Evolutionary conservation across 2,113 vertebrate genomes (phyloP).

Genomic region (Neogobius melanostomus): DNA sequence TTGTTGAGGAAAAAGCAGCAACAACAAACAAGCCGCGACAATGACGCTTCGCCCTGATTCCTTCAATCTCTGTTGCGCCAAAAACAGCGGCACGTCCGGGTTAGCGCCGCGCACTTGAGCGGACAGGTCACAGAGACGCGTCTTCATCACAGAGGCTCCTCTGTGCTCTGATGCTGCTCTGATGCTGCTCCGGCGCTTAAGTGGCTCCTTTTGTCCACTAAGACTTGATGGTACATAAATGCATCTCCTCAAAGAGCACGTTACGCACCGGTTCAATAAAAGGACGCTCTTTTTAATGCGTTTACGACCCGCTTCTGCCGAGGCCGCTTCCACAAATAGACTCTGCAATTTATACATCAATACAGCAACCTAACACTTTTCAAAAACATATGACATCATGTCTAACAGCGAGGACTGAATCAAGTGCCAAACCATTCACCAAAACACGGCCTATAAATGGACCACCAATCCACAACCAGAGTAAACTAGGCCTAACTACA

Average conservation of each 20-base stretch:
- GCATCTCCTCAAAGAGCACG: background rate
- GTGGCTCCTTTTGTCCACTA: background rate
- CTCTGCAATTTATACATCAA: background rate
- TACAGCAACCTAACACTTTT: background rate
- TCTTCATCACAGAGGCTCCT: background rate
- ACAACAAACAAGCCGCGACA: slow-evolving; percentile 40
- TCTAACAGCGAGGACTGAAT: background rate
- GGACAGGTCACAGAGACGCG: background rate
- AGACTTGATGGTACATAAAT: background rate
- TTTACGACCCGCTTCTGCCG: background rate
- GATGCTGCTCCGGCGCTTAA: background rate
- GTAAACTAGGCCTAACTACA: background rate
- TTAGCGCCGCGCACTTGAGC: background rate
- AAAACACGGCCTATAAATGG: background rate
- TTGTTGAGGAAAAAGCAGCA: slow-evolving; percentile 51
- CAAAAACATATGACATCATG: background rate
- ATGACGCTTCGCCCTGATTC: slow-evolving; percentile 26
- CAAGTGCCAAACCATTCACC: background rate
- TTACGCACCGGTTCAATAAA: background rate
- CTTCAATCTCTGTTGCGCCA: slow-evolving; percentile 27
- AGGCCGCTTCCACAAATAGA: background rate
- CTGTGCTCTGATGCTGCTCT: background rate
- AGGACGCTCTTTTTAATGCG: background rate
- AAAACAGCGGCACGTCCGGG: background rate
- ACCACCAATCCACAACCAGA: background rate